These are phyloP conservation scores for Microctonus hyperodae DNA, from an alignment of 2,888 invertebrate species.

Conservation along the genomic window DNA sequence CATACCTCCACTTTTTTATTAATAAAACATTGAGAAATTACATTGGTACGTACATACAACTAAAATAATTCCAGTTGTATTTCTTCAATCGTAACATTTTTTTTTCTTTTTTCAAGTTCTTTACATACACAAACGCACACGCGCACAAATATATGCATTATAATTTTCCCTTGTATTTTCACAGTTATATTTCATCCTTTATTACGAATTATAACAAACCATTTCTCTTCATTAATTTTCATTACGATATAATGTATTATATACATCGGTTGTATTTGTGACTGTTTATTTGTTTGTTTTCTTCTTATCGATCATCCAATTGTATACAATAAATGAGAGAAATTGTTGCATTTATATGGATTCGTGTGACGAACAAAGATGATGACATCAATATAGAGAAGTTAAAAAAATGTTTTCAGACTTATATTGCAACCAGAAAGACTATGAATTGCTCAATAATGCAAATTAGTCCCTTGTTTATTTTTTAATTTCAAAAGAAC, in stretches of 20 bases:
- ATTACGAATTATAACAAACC: neutral
- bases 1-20: conserved; percentile 49
- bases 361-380: neutral
- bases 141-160: neutral
- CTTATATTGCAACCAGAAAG: conserved; percentile 24
- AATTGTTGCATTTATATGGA: neutral
- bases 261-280: neutral
- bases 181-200: neutral
- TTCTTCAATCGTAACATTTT: conserved; percentile 27
- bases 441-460: conserved; percentile 1
- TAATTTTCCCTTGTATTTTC: neutral
- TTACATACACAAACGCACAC: neutral
- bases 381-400: neutral
- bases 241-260: neutral
- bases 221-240: neutral
- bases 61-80: conserved; percentile 15
- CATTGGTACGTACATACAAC: conserved; percentile 39
- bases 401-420: conserved; percentile 11
- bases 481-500: neutral
- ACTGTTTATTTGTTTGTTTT: neutral
- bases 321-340: neutral
- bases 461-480: neutral
- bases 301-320: neutral
- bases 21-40: conserved; percentile 61
- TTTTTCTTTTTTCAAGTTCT: neutral